Percentiles rank a stretch among this genome's conserved stretches.
Conservation (phyloP, 2,888 invertebrate species). For the Cyrtodaria siliqua region DNA sequence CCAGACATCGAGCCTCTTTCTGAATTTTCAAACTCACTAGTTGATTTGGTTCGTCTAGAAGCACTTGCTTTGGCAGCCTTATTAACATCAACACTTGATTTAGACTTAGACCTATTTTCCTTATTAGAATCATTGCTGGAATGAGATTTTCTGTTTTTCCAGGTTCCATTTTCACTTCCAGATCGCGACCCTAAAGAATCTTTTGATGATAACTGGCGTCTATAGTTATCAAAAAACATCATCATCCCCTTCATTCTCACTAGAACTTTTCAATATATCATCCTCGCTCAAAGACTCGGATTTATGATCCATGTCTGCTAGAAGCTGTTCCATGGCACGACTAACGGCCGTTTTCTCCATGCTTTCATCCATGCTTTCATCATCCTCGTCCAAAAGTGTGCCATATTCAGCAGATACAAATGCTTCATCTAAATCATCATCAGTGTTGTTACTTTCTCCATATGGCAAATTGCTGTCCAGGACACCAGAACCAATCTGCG, state of each 20-base stretch:
- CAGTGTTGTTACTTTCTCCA: slow-evolving; percentile 49
- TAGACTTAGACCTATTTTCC: slow-evolving; percentile 12
- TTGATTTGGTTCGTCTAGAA: slow-evolving; percentile 15
- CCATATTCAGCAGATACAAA: slow-evolving; percentile 61
- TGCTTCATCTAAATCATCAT: slow-evolving; percentile 56
- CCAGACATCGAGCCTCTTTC: background rate
- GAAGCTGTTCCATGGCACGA: slow-evolving; percentile 75
- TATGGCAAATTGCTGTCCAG: slow-evolving; percentile 36
- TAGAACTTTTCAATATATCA: slow-evolving; percentile 32
- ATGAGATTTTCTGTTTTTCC: slow-evolving; percentile 29
- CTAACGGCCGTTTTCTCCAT: slow-evolving; percentile 74
- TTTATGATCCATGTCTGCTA: slow-evolving; percentile 75
- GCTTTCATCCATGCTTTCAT: no score
- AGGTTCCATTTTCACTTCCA: slow-evolving; percentile 34
- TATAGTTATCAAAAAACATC: slow-evolving; percentile 63
- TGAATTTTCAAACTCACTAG: slow-evolving; percentile 5
- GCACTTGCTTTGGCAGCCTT: slow-evolving; percentile 43
- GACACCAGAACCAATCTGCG: slow-evolving; percentile 53
- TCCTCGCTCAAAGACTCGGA: slow-evolving; percentile 66
- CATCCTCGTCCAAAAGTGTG: slow-evolving; percentile 42
- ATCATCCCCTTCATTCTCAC: slow-evolving; percentile 58
- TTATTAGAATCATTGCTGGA: slow-evolving; percentile 46
- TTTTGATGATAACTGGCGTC: slow-evolving; percentile 31
- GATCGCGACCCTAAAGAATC: slow-evolving; percentile 38
- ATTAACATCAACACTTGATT: slow-evolving; percentile 35